These are phyloP conservation scores for Acanthis flammea DNA, from an alignment of 2,797 vertebrate species.

Conservation along the genomic window DNA sequence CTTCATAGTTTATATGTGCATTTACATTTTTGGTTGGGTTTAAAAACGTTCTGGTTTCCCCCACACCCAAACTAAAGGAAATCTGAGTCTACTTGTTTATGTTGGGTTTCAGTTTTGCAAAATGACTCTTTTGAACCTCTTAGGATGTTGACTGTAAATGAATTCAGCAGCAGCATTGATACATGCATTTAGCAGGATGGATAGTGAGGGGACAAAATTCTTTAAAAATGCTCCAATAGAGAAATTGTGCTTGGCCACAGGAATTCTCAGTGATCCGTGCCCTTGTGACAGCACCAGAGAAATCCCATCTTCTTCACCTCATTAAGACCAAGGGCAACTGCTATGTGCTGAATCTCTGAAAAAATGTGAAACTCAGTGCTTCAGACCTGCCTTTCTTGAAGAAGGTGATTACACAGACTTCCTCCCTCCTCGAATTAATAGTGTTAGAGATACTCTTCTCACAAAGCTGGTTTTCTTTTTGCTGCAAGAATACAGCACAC, in stretches of 20 bases:
- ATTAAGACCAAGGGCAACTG: neutral
- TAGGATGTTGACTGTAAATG: neutral
- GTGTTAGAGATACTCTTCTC: neutral
- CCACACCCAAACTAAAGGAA: neutral
- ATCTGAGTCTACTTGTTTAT: neutral
- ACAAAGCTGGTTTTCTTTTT: neutral
- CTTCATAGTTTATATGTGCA: neutral
- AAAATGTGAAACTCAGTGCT: neutral
- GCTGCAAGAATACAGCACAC: neutral
- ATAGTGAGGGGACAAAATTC: neutral
- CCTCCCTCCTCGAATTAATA: neutral
- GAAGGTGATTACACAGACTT: neutral
- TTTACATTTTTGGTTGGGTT: neutral
- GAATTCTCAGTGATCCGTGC: neutral
- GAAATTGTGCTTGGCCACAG: neutral
- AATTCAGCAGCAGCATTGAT: neutral
- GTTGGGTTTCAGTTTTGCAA: neutral
- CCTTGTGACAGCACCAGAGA: neutral
- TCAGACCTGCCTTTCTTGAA: neutral
- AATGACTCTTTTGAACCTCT: neutral
- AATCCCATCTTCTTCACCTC: neutral
- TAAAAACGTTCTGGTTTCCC: neutral
- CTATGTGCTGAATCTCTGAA: neutral
- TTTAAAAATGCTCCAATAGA: neutral
- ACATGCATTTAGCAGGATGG: accelerated